These are phyloP conservation scores for Eumacrocentrus americanus DNA, from an alignment of 2,888 invertebrate species.

Conservation along the genomic window DNA sequence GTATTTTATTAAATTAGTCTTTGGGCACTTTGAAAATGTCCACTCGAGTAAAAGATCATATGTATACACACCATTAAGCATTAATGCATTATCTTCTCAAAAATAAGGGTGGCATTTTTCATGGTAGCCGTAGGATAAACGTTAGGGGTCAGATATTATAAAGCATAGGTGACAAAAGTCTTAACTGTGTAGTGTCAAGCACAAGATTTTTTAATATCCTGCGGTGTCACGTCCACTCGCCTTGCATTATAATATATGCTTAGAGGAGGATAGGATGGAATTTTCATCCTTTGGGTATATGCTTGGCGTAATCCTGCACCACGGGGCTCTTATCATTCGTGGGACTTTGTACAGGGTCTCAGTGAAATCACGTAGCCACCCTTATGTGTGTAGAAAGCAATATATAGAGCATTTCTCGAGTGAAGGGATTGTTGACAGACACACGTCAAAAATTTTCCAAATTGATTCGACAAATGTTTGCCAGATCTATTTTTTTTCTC, in stretches of 20 bases:
- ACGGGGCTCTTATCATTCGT: constrained; percentile 43
- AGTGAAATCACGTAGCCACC: not conserved
- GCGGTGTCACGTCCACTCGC: constrained; percentile 49
- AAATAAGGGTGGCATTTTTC: too few species aligned
- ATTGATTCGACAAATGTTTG: constrained; percentile 5
- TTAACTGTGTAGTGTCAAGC: not conserved
- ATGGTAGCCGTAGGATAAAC: too few species aligned
- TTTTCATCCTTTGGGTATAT: constrained; percentile 41
- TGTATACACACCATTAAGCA: too few species aligned
- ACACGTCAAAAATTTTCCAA: not conserved
- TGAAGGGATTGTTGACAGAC: too few species aligned
- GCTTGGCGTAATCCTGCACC: constrained; percentile 48
- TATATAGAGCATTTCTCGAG: too few species aligned
- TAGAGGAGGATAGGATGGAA: constrained; percentile 13
- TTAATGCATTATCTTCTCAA: too few species aligned
- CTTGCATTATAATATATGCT: not conserved
- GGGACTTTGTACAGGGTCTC: constrained; percentile 11
- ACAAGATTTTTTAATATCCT: constrained; percentile 53
- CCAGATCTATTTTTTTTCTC: not conserved
- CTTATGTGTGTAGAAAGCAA: not conserved
- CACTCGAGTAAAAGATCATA: too few species aligned
- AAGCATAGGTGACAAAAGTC: too few species aligned
- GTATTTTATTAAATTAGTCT: not conserved
- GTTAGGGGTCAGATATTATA: not conserved
- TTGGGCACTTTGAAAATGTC: too few species aligned